Evolutionary conservation across 2,113 vertebrate genomes (phyloP).

Genomic region (Hydrolagus affinis): DNA sequence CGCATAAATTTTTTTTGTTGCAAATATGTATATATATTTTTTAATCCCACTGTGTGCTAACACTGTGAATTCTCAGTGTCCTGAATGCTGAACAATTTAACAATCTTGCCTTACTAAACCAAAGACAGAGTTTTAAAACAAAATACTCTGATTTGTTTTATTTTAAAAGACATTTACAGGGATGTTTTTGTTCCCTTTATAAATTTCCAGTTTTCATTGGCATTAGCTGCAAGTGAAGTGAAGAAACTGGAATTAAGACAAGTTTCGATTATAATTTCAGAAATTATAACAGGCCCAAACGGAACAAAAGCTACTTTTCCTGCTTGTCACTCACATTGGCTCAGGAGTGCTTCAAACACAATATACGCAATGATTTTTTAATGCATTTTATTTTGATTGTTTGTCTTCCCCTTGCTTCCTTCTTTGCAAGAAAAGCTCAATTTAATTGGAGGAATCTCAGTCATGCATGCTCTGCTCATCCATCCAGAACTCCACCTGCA

Average conservation of each 20-base stretch:
- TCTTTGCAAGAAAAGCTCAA: neutral
- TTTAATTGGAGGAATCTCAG: slow-evolving; percentile 16
- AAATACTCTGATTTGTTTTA: no score
- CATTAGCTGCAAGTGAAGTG: neutral
- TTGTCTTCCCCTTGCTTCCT: neutral
- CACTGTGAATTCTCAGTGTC: neutral
- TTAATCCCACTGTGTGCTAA: neutral
- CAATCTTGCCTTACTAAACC: slow-evolving; percentile 13
- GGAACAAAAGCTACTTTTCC: neutral
- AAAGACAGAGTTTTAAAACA: neutral
- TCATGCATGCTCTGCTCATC: neutral
- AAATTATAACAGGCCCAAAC: neutral
- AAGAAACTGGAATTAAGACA: neutral
- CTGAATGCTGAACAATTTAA: neutral
- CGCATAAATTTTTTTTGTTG: neutral
- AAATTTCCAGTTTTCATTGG: neutral
- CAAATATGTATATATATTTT: slow-evolving; percentile 17
- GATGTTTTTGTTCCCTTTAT: neutral
- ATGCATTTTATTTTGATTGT: slow-evolving; percentile 3
- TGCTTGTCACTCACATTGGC: neutral
- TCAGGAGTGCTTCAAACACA: neutral
- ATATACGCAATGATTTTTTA: neutral
- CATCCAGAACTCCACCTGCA: neutral
- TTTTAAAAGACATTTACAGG: neutral
- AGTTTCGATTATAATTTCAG: neutral